These are phyloP conservation scores for Pachyramphus minor DNA, from an alignment of 2,113 vertebrate species.

Conservation along the genomic window DNA sequence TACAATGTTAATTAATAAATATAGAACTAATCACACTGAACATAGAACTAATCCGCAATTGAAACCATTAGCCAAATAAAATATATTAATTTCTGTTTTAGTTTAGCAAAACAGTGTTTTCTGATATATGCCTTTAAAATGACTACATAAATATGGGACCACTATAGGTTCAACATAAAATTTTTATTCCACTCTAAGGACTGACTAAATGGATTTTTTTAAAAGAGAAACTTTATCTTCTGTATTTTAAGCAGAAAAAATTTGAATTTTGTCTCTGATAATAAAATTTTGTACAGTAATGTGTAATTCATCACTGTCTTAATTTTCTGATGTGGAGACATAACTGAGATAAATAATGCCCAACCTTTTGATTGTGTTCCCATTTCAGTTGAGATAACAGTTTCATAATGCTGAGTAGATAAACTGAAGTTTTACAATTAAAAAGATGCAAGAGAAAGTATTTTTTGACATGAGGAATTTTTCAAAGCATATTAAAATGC, in stretches of 20 bases:
- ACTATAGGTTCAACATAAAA: conserved; percentile 46
- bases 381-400: conserved; percentile 32
- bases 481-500: background rate
- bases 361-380: conserved; percentile 37
- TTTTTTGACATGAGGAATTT: background rate
- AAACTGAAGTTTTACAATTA: background rate
- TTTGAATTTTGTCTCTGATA: conserved; percentile 76
- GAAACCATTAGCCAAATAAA: conserved; percentile 58
- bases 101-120: conserved; percentile 56
- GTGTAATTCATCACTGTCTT: conserved; percentile 72
- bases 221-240: conserved; percentile 62
- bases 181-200: conserved; percentile 54
- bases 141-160: conserved; percentile 46
- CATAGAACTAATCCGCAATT: background rate
- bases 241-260: conserved; percentile 76
- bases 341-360: conserved; percentile 59
- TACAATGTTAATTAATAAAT: background rate
- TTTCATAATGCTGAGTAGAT: conserved; percentile 25
- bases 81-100: conserved; percentile 21
- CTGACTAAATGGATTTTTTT: conserved; percentile 56
- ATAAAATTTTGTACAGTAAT: conserved; percentile 77
- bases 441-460: background rate
- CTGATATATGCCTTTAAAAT: conserved; percentile 50
- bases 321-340: conserved; percentile 61
- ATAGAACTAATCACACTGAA: background rate